phyloP scores from a whole-genome alignment of 2,888 invertebrate species.

The Epicampocera succincta region DNA sequence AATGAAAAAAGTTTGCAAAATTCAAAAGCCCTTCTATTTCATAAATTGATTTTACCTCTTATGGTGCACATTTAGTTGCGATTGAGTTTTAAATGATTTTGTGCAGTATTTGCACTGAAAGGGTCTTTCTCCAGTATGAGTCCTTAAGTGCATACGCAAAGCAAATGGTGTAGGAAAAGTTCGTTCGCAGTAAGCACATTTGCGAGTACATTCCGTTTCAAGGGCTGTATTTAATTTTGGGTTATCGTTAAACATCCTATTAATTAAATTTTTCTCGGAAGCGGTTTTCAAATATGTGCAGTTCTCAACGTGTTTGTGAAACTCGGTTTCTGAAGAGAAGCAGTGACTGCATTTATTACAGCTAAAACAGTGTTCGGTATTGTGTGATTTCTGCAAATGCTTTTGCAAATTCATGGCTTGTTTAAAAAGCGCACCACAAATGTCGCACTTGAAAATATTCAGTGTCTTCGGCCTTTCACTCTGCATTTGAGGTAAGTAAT shows the following conservation, averaged over 20 bases:
- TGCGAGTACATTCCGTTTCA: slow-evolving; percentile 55
- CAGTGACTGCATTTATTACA: slow-evolving; percentile 69
- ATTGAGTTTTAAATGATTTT: slow-evolving; percentile 78
- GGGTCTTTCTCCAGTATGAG: slow-evolving; percentile 79
- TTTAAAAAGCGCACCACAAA: slow-evolving; percentile 77
- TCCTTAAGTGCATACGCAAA: slow-evolving; percentile 75
- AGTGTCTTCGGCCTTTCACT: not conserved
- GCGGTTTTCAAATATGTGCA: too few relatives aligned
- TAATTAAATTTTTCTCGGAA: slow-evolving; percentile 23
- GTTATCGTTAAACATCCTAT: not conserved
- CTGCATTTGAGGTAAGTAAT: not conserved
- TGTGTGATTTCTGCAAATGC: slow-evolving; percentile 74
- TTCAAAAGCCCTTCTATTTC: not conserved
- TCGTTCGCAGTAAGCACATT: slow-evolving; percentile 75
- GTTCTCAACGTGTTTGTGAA: slow-evolving; percentile 53
- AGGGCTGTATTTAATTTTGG: not conserved
- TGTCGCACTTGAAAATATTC: slow-evolving; percentile 73
- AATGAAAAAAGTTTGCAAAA: not conserved
- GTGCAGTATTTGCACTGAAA: slow-evolving; percentile 76
- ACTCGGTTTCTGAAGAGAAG: slow-evolving; percentile 69
- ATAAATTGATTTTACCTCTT: slow-evolving; percentile 71
- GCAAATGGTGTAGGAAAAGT: slow-evolving; percentile 72
- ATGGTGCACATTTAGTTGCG: slow-evolving; percentile 75
- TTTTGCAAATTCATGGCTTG: slow-evolving; percentile 74
- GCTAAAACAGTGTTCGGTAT: slow-evolving; percentile 26